Base-by-base conservation (phyloP, 2,797 vertebrate species). In the Gallinago nigripennis region DNA sequence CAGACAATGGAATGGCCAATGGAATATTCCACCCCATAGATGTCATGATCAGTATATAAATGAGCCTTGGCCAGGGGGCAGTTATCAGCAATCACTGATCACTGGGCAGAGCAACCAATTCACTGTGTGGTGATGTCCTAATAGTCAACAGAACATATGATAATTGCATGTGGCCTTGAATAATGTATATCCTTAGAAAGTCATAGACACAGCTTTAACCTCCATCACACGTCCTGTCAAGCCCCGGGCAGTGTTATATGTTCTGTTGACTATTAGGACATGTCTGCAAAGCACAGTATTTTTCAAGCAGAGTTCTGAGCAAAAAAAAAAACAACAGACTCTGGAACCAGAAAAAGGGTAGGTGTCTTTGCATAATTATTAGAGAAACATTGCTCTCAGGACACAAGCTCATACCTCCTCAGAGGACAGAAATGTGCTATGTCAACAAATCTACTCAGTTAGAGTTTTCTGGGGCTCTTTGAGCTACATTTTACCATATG, bases 361-460 rank as follows among this genome's bases (percentile, higher is more conserved):
- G 12, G 4, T 4, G 0, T 19, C 21, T 54, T 75, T 1, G 0
- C 27, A 45, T 13, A 65, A 23, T 63, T 58, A 39, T 11, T 21
- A 76, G 33, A 71, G 53, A 71, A 90, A 20, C 15, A 41, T 20
- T 51, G 16, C 9, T 43, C 2, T 61, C 8, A 4, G 30, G 25
- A 57, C 12, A 53, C 16, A 71, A 45, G 17, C 14, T 18, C 0
- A 0, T 66, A 28, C 21, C 17, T 72, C 31, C 54, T 84, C 37
- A 63, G 45, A 43, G 33, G 31, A 63, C 18, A 65, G 10, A 17
- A 63, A 6, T 15, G 16, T 73, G 24, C 31, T 37, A 16, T 33
- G 21, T 19, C 12, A 70, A 61, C 27, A 83, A 37, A 53, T 43
- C 18, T 65, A 53, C 41, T 53, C 7, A 48, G 16, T 43, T 33